Base-by-base conservation (phyloP, 2,113 vertebrate species). In the Sander lucioperca region DNA sequence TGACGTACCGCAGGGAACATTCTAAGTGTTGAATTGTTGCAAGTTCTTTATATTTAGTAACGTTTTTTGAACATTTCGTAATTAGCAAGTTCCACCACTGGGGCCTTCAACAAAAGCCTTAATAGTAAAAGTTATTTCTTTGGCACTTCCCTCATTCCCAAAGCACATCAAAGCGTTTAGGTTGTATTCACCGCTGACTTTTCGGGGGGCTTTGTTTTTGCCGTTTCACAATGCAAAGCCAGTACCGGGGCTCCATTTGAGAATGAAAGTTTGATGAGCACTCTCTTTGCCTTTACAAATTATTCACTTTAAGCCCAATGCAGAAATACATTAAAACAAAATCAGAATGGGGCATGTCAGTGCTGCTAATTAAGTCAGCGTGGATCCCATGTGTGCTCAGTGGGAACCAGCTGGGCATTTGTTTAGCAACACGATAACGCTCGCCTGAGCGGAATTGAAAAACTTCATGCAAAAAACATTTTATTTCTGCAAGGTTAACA, bases 31-130 rank as follows among this genome's bases (percentile, higher is more conserved):
- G 4, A 73, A 33, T 16, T 50, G n/a, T 47, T 58, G 30, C 48
- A 21, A 47, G 23, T 66, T 59, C 33, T 63, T 61, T 58, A 71
- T 74, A 74, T 77, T 79, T 67, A 43, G 33, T 2, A 12, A 58
- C 2, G 43, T 70, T 51, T 51, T 50, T 59, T 13, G 66, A 64
- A 81, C 33, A 82, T 76, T 33, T 81, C 7, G 43, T 69, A 84
- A 90, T 86, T 86, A 84, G 70, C 61, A 45, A 80, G 51, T 72
- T 59, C 79, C 75, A 36, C 66, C 25, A 2, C 45, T 59, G 45
- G 71, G 77, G 59, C 58, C 47, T 36, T 79, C 56, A 58, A 81
- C 80, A 83, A 81, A 43, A 64, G 74, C 51, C 50, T 27, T 67
- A 69, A 56, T 47, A 51, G 66, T 14, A 47, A 58, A 80, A 79